phyloP scores from a whole-genome alignment of 2,113 vertebrate genomes.

The Phainopepla nitens region DNA sequence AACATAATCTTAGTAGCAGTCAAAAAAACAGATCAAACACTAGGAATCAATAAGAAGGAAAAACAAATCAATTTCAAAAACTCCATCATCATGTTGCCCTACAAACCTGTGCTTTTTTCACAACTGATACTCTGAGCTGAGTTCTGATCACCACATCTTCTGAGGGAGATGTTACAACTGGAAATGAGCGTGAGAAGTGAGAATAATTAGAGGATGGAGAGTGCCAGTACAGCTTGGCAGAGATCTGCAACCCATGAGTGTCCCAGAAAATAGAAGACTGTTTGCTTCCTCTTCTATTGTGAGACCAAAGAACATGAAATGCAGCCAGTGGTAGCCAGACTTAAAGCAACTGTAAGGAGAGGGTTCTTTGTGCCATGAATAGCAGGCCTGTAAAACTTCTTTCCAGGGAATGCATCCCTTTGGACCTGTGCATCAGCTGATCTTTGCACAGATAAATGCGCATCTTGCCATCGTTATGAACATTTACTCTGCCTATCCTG shows the following conservation, averaged over 20 bases:
- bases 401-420: background rate
- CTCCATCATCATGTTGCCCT: background rate
- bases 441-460: background rate
- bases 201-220: background rate
- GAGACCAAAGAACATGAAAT: background rate
- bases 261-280: background rate
- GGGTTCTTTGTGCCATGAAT: background rate
- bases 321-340: background rate
- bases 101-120: fast-evolving
- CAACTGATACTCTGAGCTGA: background rate
- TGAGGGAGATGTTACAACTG: background rate
- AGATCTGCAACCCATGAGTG: background rate
- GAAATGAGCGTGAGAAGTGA: background rate
- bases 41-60: background rate
- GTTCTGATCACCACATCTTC: background rate
- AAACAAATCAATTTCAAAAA: background rate
- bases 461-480: background rate
- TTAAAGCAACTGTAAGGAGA: background rate
- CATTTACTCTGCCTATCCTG: background rate
- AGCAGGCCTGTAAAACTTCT: background rate
- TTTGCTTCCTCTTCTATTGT: background rate
- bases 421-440: background rate
- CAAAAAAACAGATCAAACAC: background rate
- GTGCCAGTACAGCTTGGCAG: background rate
- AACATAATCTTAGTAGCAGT: background rate